Evolutionary conservation across 2,113 vertebrate genomes (phyloP), one percentile per base, ranked within the genome.

Genomic region (Clarias batrachus): DNA sequence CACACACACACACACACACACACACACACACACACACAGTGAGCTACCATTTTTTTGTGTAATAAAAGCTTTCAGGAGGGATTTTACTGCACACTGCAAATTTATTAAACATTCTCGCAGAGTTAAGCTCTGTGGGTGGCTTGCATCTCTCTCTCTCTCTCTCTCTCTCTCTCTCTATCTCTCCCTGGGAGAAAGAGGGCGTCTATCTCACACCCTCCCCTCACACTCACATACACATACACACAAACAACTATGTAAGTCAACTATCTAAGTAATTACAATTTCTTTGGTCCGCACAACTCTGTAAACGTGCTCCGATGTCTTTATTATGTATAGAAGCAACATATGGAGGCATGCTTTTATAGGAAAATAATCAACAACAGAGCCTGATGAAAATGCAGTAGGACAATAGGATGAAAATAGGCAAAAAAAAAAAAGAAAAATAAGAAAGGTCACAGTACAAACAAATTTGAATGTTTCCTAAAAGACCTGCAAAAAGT

Each of bases 61-160:
- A 79, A 79, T 59, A 17, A 27, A 79, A n/a, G 83, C 83, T 74
- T 76, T 74, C 57, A 48, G 37, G 12, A 68, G 54, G 76, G 84
- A 54, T 81, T 91, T 86, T 88, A 86, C 81, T 86, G 81, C 27
- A 88, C 81, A 87, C 89, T 78, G 90, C 89, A 91, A 90, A 92
- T 92, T 92, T 92, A 94, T 93, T 91, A 91, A 92, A 94, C 90
- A 94, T 92, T 94, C 91, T 90, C 92, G 25, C 62, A 89, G 91
- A 90, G 92, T 91, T 23, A 79, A 79, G 87, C 93, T 91, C 86
- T 92, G 88, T 94, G 93, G 94, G 94, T 93, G 92, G 93, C 85
- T 92, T 90, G 87, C 85, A 85, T 30, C 25, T n/a, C 12, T 77
- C 14, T n/a, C 48, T 76, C 48, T 41, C 48, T 54, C 74, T 41